These are phyloP conservation scores for Gastrophryne carolinensis DNA, from an alignment of 2,797 vertebrate genomes.

Conservation along the genomic window DNA sequence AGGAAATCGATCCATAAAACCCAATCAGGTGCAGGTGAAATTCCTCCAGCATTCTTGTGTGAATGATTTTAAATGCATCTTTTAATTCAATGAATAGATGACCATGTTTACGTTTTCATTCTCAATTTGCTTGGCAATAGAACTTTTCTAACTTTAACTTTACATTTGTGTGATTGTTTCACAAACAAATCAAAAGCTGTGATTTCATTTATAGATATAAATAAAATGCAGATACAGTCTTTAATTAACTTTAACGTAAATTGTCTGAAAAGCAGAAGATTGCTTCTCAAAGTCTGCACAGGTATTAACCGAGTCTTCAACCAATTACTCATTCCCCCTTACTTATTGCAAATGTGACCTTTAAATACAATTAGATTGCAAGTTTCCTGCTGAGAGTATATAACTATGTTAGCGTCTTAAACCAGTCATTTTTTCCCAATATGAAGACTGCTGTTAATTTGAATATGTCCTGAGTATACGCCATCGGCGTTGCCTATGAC, in stretches of 20 bases:
- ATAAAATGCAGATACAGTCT: constrained; percentile 57
- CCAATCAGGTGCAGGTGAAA: no score
- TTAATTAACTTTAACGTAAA: constrained; percentile 66
- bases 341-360: constrained; percentile 99
- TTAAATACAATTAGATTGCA: constrained; percentile 88
- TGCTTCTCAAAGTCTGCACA: constrained; percentile 73
- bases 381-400: constrained; percentile 79
- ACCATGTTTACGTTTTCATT: no score
- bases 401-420: constrained; percentile 62
- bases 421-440: constrained; percentile 63
- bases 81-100: no score
- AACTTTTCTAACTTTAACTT: no score
- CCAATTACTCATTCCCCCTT: constrained; percentile 89
- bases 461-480: constrained; percentile 87
- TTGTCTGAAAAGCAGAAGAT: constrained; percentile 79
- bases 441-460: constrained; percentile 83
- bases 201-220: no score
- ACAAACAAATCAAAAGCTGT: no score
- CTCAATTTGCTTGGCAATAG: no score
- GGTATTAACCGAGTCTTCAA: constrained; percentile 81
- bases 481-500: constrained; percentile 86
- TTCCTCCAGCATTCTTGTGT: no score
- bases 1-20: no score
- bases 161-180: no score
- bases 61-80: no score